These are phyloP conservation scores for Melopsittacus undulatus DNA, from an alignment of 2,797 vertebrate species.

Conservation along the genomic window DNA sequence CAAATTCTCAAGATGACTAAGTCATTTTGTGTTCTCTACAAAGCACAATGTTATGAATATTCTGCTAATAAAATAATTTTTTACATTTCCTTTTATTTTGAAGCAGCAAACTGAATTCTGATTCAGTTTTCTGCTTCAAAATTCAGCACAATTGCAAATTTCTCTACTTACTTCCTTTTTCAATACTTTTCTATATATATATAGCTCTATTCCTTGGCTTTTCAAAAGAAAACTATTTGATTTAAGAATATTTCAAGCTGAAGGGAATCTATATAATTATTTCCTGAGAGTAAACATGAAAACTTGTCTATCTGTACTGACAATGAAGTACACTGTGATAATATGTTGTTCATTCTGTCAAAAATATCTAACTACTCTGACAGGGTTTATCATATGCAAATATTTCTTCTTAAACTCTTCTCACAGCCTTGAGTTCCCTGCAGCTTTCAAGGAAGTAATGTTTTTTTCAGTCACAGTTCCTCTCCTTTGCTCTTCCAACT, in stretches of 20 bases:
- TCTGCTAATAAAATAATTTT: neutral
- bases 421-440: neutral
- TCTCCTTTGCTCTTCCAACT: neutral
- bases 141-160: neutral
- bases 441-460: neutral
- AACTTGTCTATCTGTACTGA: conserved; percentile 28
- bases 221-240: conserved; percentile 33
- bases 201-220: conserved; percentile 20
- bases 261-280: conserved; percentile 49
- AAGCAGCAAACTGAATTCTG: neutral
- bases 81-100: neutral
- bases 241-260: conserved; percentile 45
- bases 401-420: neutral
- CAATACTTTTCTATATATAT: conserved; percentile 20
- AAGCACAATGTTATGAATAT: neutral
- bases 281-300: conserved; percentile 54
- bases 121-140: neutral
- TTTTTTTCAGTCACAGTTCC: neutral
- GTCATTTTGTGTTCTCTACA: neutral
- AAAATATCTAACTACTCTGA: conserved; percentile 16
- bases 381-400: conserved; percentile 27
- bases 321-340: conserved; percentile 26
- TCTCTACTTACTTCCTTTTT: conserved; percentile 1
- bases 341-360: conserved; percentile 12
- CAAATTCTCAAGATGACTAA: neutral